Base-by-base conservation (phyloP, 2,888 invertebrate genomes). In the Euphydryas editha region DNA sequence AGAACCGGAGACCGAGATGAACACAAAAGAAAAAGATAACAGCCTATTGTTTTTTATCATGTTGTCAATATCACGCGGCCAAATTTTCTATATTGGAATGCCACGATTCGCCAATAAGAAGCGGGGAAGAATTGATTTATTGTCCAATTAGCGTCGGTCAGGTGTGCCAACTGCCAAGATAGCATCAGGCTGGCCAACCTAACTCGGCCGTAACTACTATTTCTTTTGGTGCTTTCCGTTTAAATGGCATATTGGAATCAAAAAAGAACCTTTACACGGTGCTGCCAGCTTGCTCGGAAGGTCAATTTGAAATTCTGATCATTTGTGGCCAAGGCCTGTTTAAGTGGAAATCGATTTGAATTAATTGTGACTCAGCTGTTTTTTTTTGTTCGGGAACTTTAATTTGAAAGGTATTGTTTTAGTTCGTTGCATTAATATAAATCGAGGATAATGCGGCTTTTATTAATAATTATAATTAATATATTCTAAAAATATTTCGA, bases 111-210 rank as follows among this genome's bases (percentile, higher is more conserved):
- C 92, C 92, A 92, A 92, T 92, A 92, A 92, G 91, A 92, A 92
- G 89, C 90, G 87, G 86, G 87, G 86, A 88, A 91, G 92, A 92
- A 92, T 93, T 93, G 93, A 93, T 92, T 92, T 92, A 93, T 93
- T 93, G 92, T 91, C 92, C 93, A 93, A 93, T 93, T 93, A 92
- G 92, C 89, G 92, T 92, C 90, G 90, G 91, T 92, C 93, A 92
- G 91, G 92, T 91, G 92, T 92, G 92, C 92, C 92, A 92, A 92
- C 92, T 92, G 92, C 91, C 91, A 90, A 92, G 92, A 92, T 92
- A 92, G 86, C 85, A 92, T 92, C 92, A 87, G 84, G 85, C 83
- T 87, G 90, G 90, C 86, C 90, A 92, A 90, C 91, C 89, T 89
- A 89, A 90, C 87, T 86, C 83, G 87, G 83, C 78, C 82, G 85